These are phyloP conservation scores for Parascotia fuliginaria DNA, from an alignment of 2,888 invertebrate genomes.

Conservation along the genomic window DNA sequence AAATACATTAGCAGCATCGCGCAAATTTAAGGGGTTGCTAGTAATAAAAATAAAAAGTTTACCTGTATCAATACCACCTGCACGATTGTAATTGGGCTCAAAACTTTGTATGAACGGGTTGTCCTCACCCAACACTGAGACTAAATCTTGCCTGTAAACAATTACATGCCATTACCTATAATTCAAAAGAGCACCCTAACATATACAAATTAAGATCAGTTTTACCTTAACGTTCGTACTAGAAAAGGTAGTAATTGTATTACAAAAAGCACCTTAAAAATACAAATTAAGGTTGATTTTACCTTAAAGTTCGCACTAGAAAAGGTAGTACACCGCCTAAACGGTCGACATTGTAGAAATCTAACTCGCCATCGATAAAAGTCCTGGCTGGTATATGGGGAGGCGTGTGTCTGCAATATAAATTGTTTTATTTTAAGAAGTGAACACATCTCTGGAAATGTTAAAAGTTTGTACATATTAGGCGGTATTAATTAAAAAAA, in stretches of 20 bases:
- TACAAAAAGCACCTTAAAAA: no score
- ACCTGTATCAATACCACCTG: slow-evolving; percentile 78
- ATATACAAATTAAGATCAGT: background rate
- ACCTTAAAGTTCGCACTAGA: slow-evolving; percentile 86
- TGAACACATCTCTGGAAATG: no score
- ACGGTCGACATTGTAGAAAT: slow-evolving; percentile 89
- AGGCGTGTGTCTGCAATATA: slow-evolving; percentile 55
- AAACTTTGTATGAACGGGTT: slow-evolving; percentile 82
- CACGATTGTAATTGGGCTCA: slow-evolving; percentile 80
- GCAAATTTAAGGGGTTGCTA: no score
- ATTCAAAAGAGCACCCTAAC: background rate
- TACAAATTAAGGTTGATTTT: slow-evolving; percentile 8
- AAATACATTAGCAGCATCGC: no score
- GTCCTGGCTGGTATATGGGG: slow-evolving; percentile 78
- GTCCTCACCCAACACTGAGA: slow-evolving; percentile 81
- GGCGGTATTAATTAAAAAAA: background rate
- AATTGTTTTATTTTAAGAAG: no score
- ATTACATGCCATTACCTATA: background rate
- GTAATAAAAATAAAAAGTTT: no score
- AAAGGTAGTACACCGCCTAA: slow-evolving; percentile 90
- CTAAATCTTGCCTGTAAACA: slow-evolving; percentile 77
- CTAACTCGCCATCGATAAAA: slow-evolving; percentile 88
- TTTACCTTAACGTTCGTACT: slow-evolving; percentile 84
- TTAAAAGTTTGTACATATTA: no score
- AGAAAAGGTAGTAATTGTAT: slow-evolving; percentile 89